Evolutionary conservation across 2,113 vertebrate genomes (phyloP).

Genomic region (Paedocypris sp.): DNA sequence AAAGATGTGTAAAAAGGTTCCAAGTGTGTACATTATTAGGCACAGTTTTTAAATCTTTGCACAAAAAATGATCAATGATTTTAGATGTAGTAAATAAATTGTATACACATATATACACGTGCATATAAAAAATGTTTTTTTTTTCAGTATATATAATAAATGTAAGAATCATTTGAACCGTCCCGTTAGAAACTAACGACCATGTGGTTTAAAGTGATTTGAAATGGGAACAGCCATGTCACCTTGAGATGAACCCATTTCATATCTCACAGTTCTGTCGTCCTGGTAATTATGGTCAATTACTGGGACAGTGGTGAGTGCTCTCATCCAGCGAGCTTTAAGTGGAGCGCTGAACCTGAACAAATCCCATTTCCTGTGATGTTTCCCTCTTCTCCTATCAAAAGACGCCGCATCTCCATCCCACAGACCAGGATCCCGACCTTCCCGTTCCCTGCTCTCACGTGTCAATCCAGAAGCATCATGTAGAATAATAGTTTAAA

Average conservation of each 20-base stretch:
- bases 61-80: too few relatives aligned
- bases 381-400: background rate
- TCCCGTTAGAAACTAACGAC: background rate
- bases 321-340: slow-evolving; percentile 25
- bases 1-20: too few relatives aligned
- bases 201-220: background rate
- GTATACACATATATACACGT: too few relatives aligned
- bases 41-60: too few relatives aligned
- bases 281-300: slow-evolving; percentile 21
- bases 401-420: background rate
- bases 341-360: slow-evolving; percentile 26
- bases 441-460: slow-evolving; percentile 6
- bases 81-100: too few relatives aligned
- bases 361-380: slow-evolving; percentile 29
- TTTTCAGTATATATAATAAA: too few relatives aligned
- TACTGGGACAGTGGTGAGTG: slow-evolving; percentile 11
- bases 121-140: too few relatives aligned
- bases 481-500: too few relatives aligned
- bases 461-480: slow-evolving; percentile 11
- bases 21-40: too few relatives aligned
- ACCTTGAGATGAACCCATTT: slow-evolving; percentile 16
- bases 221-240: slow-evolving; percentile 7
- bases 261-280: background rate
- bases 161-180: background rate
- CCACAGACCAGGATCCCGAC: background rate